Percentiles rank a stretch among this genome's conserved stretches.
Evolutionary conservation across 2,888 invertebrate genomes (phyloP).

Genomic region (Pediacus dermestoides): DNA sequence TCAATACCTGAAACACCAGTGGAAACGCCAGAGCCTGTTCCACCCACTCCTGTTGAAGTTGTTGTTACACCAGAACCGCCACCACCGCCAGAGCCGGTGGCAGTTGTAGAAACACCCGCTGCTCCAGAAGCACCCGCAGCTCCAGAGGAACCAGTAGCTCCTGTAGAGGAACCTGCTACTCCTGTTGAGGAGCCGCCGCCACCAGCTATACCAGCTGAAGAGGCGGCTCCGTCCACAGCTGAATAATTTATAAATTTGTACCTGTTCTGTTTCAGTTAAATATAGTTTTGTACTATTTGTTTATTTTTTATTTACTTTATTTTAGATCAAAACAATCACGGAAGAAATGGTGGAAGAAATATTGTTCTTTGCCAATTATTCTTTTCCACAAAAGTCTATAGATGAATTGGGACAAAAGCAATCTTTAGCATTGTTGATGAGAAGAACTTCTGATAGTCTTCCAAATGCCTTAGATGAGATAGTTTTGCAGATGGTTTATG

Average conservation of each 20-base stretch:
- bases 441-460: conserved; percentile 33
- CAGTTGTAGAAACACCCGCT: background rate
- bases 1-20: conserved; percentile 1
- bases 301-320: too few relatives aligned
- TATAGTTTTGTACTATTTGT: too few relatives aligned
- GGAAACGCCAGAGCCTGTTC: conserved; percentile 6
- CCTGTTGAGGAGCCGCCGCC: conserved; percentile 6
- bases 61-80: conserved; percentile 23
- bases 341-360: conserved; percentile 41
- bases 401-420: conserved; percentile 32
- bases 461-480: conserved; percentile 39
- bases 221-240: conserved; percentile 3
- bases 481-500: conserved; percentile 42
- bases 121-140: conserved; percentile 6
- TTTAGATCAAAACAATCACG: conserved; percentile 31
- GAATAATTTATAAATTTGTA: too few relatives aligned
- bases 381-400: conserved; percentile 23
- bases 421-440: conserved; percentile 31
- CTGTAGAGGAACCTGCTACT: conserved; percentile 9
- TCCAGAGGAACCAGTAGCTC: conserved; percentile 11
- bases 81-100: conserved; percentile 29
- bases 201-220: too few relatives aligned
- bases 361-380: conserved; percentile 36
- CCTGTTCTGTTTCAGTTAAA: too few relatives aligned
- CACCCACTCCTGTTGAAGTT: conserved; percentile 1